Percentiles rank a stretch among this genome's conserved stretches.
Evolutionary conservation across 2,113 vertebrate genomes (phyloP).

Genomic region (Dipodomys merriami): DNA sequence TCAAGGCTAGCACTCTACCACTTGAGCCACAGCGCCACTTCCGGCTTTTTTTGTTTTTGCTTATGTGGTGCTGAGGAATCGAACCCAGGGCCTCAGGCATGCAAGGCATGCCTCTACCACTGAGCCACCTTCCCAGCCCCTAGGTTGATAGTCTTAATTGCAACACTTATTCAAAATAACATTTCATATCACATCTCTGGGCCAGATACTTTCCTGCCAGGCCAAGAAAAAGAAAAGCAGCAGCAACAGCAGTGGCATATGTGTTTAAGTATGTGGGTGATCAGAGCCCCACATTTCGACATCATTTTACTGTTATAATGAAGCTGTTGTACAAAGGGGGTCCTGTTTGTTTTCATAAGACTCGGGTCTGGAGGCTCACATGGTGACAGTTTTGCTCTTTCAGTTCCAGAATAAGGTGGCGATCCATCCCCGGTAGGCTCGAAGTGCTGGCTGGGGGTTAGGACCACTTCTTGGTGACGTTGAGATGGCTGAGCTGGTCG

Average conservation of each 20-base stretch:
- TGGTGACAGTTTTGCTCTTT: not conserved
- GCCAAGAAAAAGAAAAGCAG: not conserved
- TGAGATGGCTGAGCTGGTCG: conserved; percentile 92
- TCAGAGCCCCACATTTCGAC: not conserved
- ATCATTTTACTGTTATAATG: no score
- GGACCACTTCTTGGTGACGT: conserved; percentile 90
- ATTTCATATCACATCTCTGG: not conserved
- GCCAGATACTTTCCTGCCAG: not conserved
- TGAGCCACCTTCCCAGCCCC: no score
- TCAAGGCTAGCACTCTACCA: no score
- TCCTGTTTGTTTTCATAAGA: not conserved
- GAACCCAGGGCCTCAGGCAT: no score
- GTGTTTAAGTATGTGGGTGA: not conserved
- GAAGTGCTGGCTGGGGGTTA: not conserved
- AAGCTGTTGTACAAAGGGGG: no score
- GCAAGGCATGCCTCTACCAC: no score
- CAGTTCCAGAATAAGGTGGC: not conserved
- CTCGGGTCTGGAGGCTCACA: no score
- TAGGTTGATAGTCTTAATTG: not conserved
- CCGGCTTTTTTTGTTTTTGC: no score
- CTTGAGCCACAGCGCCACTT: no score
- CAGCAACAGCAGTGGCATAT: not conserved
- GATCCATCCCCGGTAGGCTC: accelerated
- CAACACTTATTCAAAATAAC: no score
- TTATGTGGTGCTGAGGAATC: no score